Evolutionary conservation across 92 coral and sea anemone genomes (phyloP), one percentile per base, ranked within the genome.

Genomic region (Pocillopora meandrina): DNA sequence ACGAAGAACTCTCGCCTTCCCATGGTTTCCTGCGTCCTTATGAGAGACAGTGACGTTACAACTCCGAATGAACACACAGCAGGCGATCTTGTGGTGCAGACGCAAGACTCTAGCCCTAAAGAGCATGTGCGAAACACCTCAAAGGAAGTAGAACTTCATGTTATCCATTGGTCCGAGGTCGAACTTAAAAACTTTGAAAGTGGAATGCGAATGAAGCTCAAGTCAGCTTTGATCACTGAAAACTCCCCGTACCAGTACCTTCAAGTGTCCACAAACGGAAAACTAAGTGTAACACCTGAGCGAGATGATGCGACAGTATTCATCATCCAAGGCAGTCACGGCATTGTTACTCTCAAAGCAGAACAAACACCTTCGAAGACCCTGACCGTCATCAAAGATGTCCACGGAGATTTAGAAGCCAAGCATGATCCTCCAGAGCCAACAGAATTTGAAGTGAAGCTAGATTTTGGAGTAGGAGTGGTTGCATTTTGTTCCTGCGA

Each of bases 141-240:
- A 34, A 68, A 74, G 13, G 58, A 69, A 70, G 72, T 83, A 18
- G 88, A 88, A 60, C 75, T 88, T 63, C 91, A 88, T 57, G 80
- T 88, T 57, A 85, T 83, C 33, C 87, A 88, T 55, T 88, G 91
- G 91, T 72, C 87, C 35, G 88, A 88, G 33, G 91, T 78, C 16
- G 87, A 88, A 62, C 52, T 83, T 77, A 83, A 88, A 56, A 72
- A 77, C 79, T 83, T 88, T 55, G 88, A 88, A 21, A 83, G 57
- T 1, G 91, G 91, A 12, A 81, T 88, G 77, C 64, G 82, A 42
- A 77, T 72, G 88, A 88, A 84, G 83, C 78, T 88, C 35, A 88
- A 58, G 23, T 84, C 88, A 10, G 15, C 85, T 10, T 69, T 71
- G 61, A 36, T 16, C 15, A 34, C n/a, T 15, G 0, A 63, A 65